phyloP scores from a whole-genome alignment of 2,888 invertebrate species.

The Galerucella pusilla region DNA sequence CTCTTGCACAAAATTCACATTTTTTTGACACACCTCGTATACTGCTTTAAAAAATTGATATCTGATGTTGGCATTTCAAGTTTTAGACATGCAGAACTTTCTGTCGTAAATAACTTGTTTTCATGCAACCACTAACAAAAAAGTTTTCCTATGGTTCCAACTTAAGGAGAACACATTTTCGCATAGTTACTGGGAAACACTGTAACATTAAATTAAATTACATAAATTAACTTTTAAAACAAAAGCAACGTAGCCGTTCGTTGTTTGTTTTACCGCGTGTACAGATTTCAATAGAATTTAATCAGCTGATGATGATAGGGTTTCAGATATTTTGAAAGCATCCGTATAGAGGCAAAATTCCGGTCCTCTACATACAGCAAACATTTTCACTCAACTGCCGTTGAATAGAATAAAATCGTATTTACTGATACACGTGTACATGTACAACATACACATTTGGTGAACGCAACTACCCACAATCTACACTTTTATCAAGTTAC shows the following conservation, averaged over 20 bases:
- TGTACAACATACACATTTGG: not conserved
- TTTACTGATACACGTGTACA: conserved; percentile 26
- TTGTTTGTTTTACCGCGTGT: conserved; percentile 2
- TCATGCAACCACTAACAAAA: too few relatives aligned
- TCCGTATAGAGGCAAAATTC: conserved; percentile 18
- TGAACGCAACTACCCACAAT: conserved; percentile 9
- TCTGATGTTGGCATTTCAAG: too few relatives aligned
- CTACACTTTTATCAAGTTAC: not conserved
- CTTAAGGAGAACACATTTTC: not conserved
- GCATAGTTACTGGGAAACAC: not conserved
- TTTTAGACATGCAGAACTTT: too few relatives aligned
- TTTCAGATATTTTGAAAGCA: conserved; percentile 30
- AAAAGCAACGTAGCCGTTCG: conserved; percentile 8
- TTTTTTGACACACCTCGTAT: too few relatives aligned
- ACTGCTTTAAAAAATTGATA: too few relatives aligned
- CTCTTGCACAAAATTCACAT: too few relatives aligned
- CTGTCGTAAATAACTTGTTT: too few relatives aligned
- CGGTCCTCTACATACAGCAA: conserved; percentile 17
- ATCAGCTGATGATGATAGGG: conserved; percentile 32
- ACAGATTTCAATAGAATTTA: conserved; percentile 26
- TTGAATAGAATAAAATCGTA: conserved; percentile 30
- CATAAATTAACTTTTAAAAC: conserved; percentile 11
- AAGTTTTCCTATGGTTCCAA: too few relatives aligned
- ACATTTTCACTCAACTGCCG: conserved; percentile 29
- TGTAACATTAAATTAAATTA: conserved; percentile 10